Conservation (phyloP, 2,113 vertebrate species). For the Colinus virginianus region DNA sequence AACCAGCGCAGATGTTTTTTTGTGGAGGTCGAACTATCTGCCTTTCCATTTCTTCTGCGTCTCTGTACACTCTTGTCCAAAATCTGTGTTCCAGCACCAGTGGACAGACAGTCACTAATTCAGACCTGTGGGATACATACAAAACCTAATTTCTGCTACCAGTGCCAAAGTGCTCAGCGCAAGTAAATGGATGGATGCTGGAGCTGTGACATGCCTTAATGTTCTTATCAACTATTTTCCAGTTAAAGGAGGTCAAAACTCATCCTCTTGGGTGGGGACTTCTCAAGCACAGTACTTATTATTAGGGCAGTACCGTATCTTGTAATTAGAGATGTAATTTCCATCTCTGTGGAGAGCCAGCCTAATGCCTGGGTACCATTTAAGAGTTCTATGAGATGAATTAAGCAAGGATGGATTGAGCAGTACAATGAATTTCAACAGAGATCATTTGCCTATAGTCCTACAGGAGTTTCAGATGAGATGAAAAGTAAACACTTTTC, state of each 20-base stretch:
- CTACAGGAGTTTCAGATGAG: constrained; percentile 9
- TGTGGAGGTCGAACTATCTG: neutral
- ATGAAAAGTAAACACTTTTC: constrained; percentile 11
- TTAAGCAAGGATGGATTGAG: constrained; percentile 38
- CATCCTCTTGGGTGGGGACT: constrained; percentile 43
- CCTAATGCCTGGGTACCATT: constrained; percentile 24
- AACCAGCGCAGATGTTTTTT: neutral
- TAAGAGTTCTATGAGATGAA: constrained; percentile 52
- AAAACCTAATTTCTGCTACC: neutral
- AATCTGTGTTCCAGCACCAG: neutral
- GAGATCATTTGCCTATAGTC: constrained; percentile 17
- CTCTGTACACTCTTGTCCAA: neutral
- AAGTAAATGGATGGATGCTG: neutral
- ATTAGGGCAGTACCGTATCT: constrained; percentile 47
- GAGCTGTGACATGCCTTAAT: constrained; percentile 43
- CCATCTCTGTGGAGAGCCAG: constrained; percentile 44
- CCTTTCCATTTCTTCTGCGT: neutral
- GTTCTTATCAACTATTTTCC: constrained; percentile 55
- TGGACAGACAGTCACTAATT: neutral
- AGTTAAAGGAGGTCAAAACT: constrained; percentile 61
- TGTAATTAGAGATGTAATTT: constrained; percentile 67
- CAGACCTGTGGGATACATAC: neutral
- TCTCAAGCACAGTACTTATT: constrained; percentile 41
- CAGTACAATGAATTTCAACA: constrained; percentile 21
- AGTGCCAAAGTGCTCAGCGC: neutral